Percentiles rank a stretch among this genome's conserved stretches.
These are phyloP conservation scores for Venturia canescens DNA, from an alignment of 1,140 invertebrate genomes.

Conservation along the genomic window DNA sequence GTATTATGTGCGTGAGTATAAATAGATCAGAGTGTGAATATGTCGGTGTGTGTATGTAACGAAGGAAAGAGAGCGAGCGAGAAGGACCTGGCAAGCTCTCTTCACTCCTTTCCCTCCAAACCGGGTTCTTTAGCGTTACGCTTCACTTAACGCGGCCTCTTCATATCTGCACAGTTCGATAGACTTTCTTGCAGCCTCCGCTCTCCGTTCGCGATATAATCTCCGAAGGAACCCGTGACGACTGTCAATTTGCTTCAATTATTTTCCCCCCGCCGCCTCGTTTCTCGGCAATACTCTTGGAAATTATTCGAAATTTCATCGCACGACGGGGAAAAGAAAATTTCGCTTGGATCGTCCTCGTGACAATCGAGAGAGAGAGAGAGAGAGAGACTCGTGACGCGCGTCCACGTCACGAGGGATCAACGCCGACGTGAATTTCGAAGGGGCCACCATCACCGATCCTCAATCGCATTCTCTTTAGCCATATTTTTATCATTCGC, in stretches of 20 bases:
- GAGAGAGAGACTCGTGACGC: too few species aligned
- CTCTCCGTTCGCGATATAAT: not conserved
- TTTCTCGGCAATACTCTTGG: not conserved
- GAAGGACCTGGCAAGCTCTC: not conserved
- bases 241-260: not conserved
- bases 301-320: too few species aligned
- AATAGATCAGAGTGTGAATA: not conserved
- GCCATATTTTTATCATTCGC: too few species aligned
- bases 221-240: not conserved
- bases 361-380: too few species aligned
- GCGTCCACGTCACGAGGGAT: too few species aligned
- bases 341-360: too few species aligned
- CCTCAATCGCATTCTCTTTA: too few species aligned
- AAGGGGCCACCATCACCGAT: too few species aligned
- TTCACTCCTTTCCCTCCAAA: not conserved
- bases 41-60: too few species aligned
- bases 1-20: not conserved
- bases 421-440: too few species aligned
- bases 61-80: not conserved
- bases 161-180: conserved; percentile 1
- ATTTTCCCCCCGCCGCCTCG: not conserved
- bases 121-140: conserved; percentile 11
- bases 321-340: too few species aligned
- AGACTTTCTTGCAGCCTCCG: not conserved
- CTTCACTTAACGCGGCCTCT: conserved; percentile 13